phyloP scores from a whole-genome alignment of 2,888 invertebrate genomes.

The Agrotis ipsilon region DNA sequence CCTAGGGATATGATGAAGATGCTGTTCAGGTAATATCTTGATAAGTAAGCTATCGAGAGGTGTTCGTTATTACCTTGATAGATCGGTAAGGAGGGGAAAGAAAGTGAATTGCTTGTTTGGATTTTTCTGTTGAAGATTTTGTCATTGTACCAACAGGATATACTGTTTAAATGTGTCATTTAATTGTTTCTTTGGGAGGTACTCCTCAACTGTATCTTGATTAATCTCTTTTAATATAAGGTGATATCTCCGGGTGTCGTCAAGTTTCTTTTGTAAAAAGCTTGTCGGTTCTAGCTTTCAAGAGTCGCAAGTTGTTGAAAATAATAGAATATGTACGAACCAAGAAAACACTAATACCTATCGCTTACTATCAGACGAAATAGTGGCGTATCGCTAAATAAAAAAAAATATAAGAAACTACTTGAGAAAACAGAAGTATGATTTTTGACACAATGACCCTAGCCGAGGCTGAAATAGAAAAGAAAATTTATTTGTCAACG shows the following conservation, averaged over 20 bases:
- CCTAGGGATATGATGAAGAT: slow-evolving; percentile 58
- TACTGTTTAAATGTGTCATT: neutral
- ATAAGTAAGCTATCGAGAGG: slow-evolving; percentile 53
- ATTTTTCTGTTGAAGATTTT: neutral
- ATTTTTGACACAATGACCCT: neutral
- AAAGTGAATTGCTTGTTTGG: neutral
- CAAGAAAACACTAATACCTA: too few species aligned
- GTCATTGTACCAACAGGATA: neutral
- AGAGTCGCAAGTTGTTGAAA: neutral
- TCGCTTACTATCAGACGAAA: too few species aligned
- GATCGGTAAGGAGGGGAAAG: neutral
- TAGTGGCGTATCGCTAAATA: too few species aligned
- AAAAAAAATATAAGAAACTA: too few species aligned
- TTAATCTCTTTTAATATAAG: neutral
- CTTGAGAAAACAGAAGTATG: neutral
- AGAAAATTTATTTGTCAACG: neutral
- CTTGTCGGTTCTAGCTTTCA: neutral
- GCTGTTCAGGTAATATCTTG: slow-evolving; percentile 46
- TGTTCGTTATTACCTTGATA: slow-evolving; percentile 51
- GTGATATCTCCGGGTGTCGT: too few species aligned
- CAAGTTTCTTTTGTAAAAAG: too few species aligned
- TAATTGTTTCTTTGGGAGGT: neutral
- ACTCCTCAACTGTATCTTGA: neutral
- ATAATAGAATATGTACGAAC: neutral
- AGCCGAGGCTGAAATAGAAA: neutral